phyloP scores from a whole-genome alignment of 2,797 vertebrate species.

The Diplodus sargus region DNA sequence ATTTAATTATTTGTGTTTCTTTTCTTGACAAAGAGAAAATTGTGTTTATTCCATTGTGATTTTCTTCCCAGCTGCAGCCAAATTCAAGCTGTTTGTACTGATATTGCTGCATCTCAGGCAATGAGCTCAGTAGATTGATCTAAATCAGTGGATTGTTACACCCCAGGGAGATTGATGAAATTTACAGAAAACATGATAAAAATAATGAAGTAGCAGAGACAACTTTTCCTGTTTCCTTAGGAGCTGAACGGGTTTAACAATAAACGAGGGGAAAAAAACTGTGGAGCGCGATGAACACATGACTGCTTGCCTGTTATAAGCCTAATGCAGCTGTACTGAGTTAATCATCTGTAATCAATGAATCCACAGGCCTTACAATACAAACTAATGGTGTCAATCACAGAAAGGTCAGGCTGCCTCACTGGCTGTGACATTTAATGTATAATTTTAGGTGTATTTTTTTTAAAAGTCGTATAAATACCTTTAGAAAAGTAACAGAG shows the following conservation, averaged over 20 bases:
- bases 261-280: conserved; percentile 18
- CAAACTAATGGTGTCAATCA: not conserved
- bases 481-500: conserved; percentile 1
- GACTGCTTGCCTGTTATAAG: not conserved
- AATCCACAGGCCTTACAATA: not conserved
- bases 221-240: conserved; percentile 14
- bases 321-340: not conserved
- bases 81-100: conserved; percentile 16
- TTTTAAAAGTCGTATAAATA: not conserved
- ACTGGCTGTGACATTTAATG: conserved; percentile 6
- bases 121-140: conserved; percentile 28
- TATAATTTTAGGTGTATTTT: not conserved
- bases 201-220: conserved; percentile 12
- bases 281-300: conserved; percentile 8
- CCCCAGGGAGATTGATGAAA: conserved; percentile 19
- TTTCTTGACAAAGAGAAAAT: not conserved
- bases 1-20: not conserved
- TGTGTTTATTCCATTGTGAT: conserved; percentile 7
- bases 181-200: conserved; percentile 3
- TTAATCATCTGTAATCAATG: not conserved
- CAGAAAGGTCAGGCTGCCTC: not conserved
- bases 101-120: conserved; percentile 6
- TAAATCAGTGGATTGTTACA: conserved; percentile 22
- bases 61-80: conserved; percentile 18
- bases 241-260: not conserved